Base-by-base conservation (phyloP, 2,888 invertebrate species). In the Parnassius orleans region DNA sequence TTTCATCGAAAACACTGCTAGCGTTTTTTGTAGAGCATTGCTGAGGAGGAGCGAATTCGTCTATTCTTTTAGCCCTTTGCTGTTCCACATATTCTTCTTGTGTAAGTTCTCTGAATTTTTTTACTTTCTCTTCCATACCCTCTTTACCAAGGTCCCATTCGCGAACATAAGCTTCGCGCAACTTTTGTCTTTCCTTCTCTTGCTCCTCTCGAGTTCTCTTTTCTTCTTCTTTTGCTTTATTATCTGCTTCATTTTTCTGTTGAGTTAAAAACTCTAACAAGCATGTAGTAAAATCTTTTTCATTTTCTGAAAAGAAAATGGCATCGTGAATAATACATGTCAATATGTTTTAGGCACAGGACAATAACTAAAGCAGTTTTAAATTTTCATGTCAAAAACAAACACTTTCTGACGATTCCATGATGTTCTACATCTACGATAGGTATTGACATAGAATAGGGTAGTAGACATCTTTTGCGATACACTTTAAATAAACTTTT, bases 71-170 rank as follows among this genome's bases (percentile, higher is more conserved):
- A 59, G 88, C 87, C 68, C 98, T 92, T 78, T 96, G 94, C 73
- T 95, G 94, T 66, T 95, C 93, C 9, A 95, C 93, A 93, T 96
- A 96, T 82, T 96, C 95, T 77, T 95, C 95, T 87, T 96, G 96
- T 0, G 94, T 92, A 92, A 95, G 94, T 77, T 94, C 93, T 72
- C 73, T 79, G 68, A 90, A 91, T 69, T 84, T 86, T 73, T 79
- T 90, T 64, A 69, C 76, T 79, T 93, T 85, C 0, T 73, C 90
- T 60, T 91, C 82, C 10, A 93, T 83, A 0, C 93, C 94, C 44
- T 93, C 93, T 80, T 95, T 95, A 1, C 95, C 95, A 33, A 94
- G 80, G 78, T 95, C 95, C 95, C 95, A 95, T 52, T 95, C 95
- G 47, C 95, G 86, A 11, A 95, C 83, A 66, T 93, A 93, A 9